Percentiles rank a stretch among this genome's conserved stretches.
Evolutionary conservation across 2,113 vertebrate genomes (phyloP).

Genomic region (Lontra canadensis): DNA sequence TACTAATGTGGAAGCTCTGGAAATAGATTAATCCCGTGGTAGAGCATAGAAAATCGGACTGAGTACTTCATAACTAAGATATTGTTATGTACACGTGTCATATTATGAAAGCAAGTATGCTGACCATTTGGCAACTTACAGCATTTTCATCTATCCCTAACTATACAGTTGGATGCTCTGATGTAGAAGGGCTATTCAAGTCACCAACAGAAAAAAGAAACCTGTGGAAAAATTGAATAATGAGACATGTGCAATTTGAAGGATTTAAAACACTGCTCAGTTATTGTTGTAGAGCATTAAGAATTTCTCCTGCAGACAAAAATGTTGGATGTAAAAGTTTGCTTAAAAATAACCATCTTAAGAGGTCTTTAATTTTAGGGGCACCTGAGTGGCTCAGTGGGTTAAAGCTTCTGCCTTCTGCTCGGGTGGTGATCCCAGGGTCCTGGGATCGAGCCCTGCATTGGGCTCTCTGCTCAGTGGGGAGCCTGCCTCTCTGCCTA

Average conservation of each 20-base stretch:
- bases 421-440: too few relatives aligned
- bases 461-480: too few relatives aligned
- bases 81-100: not conserved
- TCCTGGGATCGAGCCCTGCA: too few relatives aligned
- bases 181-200: not conserved
- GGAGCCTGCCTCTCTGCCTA: too few relatives aligned
- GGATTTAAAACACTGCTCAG: not conserved
- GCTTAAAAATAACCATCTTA: not conserved
- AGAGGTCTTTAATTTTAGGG: not conserved
- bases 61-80: not conserved
- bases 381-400: too few relatives aligned
- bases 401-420: too few relatives aligned
- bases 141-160: not conserved
- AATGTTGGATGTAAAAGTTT: not conserved
- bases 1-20: constrained; percentile 6
- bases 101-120: not conserved
- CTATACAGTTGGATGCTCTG: not conserved
- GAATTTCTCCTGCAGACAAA: not conserved
- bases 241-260: not conserved
- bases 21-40: not conserved
- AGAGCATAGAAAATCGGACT: not conserved
- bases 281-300: not conserved
- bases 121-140: not conserved
- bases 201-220: not conserved
- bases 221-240: not conserved